A percentile compares a stretch with the other conserved stretches of the same genome.
Evolutionary conservation across 2,888 invertebrate genomes (phyloP).

Genomic region (Thymelicus acteon): DNA sequence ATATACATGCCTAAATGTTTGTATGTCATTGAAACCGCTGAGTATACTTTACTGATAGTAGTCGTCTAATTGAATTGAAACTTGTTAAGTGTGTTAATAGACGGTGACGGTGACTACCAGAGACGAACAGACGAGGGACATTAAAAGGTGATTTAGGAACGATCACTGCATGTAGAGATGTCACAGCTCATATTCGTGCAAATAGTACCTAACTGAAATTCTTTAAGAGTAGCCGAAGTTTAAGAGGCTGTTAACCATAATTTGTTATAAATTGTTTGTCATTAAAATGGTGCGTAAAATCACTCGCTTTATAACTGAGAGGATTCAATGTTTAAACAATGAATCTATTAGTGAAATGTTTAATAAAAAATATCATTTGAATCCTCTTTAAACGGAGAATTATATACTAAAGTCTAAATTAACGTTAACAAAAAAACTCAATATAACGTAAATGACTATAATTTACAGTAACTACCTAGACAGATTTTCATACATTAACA

Average conservation of each 20-base stretch:
- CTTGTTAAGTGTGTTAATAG: conserved; percentile 69
- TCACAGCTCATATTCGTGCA: conserved; percentile 57
- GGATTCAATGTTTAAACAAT: too few species aligned
- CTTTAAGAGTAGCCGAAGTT: not conserved
- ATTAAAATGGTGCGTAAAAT: not conserved
- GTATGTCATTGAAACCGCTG: conserved; percentile 51
- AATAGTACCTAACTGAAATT: conserved; percentile 52
- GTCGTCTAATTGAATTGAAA: conserved; percentile 57
- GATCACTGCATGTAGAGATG: conserved; percentile 65
- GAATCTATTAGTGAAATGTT: too few species aligned
- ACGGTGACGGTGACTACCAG: conserved; percentile 56
- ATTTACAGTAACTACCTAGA: not conserved
- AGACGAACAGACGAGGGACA: conserved; percentile 53
- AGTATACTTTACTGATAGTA: conserved; percentile 40
- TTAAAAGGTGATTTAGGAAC: conserved; percentile 76
- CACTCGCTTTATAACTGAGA: too few species aligned
- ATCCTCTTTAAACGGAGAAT: too few species aligned
- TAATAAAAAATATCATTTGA: too few species aligned
- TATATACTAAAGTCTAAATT: too few species aligned
- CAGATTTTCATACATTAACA: not conserved
- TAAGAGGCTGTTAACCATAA: not conserved
- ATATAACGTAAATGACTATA: too few species aligned
- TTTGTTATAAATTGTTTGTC: not conserved
- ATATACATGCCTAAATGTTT: conserved; percentile 14
- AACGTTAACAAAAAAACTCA: too few species aligned